Evolutionary conservation across 1,140 invertebrate genomes (phyloP), one percentile per base, ranked within the genome.

Genomic region (Hermetia illucens): DNA sequence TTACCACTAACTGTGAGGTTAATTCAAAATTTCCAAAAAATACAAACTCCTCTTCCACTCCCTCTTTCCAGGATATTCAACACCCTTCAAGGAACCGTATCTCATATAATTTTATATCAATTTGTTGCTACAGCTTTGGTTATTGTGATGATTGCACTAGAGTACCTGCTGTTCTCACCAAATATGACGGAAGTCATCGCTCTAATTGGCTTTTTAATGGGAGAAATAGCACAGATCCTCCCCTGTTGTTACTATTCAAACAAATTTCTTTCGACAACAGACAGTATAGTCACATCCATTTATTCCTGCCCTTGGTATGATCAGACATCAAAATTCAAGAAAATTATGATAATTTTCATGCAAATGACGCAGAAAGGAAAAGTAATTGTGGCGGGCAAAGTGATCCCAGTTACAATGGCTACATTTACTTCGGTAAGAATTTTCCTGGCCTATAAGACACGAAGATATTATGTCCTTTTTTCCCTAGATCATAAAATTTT

Each of bases 321-420:
- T 12, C 42, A 44, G 22, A 34, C 35, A 22, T 18, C 15, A 6
- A 32, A 34, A 33, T 44, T 44, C 33, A 38, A 38, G 2, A 40
- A 40, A 38, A 44, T 34, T 12, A 34, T 44, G 12, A 44, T 44
- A 1, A 37, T 40, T 29, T 40, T 44, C n/a, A 44, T 44, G 42
- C 42, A 40, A 30, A 38, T 38, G 12, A 39, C 42, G 2, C 42
- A 44, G 17, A 40, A 33, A 8, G 21, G 29, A 12, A 37, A 27
- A 15, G 17, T 36, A 0, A 24, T 44, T 10, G 27, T 37, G 34
- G 42, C 42, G 1, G 42, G 38, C 4, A 36, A 40, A 30, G 36
- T 44, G 34, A 39, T 34, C 24, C 39, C 42, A 20, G 36, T 44
- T 3, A 40, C 42, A 10, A 21, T 44, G 30, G 38, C 40, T 18